Conservation (phyloP, 2,888 invertebrate species). For the Cistogaster globosa region DNA sequence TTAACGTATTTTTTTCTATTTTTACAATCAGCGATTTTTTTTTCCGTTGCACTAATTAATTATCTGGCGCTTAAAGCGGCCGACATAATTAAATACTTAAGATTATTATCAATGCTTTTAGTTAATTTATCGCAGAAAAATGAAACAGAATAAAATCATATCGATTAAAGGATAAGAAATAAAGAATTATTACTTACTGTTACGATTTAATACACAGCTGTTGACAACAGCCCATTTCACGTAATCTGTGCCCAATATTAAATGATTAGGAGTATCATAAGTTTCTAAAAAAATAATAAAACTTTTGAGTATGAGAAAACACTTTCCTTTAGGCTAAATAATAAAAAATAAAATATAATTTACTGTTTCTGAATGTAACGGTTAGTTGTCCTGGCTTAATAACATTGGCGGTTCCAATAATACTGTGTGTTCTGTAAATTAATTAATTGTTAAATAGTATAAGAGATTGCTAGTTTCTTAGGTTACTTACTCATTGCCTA, state of each 20-base stretch:
- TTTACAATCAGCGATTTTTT: background rate
- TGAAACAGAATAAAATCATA: conserved; percentile 40
- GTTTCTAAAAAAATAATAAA: conserved; percentile 62
- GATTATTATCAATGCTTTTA: conserved; percentile 53
- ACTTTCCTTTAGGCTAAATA: background rate
- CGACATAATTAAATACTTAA: conserved; percentile 74
- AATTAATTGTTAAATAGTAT: background rate
- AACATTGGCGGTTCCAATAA: conserved; percentile 77
- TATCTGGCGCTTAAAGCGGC: conserved; percentile 46
- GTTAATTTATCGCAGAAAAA: conserved; percentile 18
- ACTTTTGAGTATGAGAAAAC: no score
- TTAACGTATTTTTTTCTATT: no score
- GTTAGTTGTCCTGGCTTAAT: conserved; percentile 78
- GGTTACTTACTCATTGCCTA: conserved; percentile 77
- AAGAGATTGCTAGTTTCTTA: background rate
- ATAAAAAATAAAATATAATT: conserved; percentile 62
- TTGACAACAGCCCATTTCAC: conserved; percentile 86
- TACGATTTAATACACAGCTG: conserved; percentile 84
- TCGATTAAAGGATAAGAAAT: conserved; percentile 45
- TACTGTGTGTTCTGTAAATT: conserved; percentile 75
- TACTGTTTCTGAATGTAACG: conserved; percentile 77
- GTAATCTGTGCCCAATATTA: conserved; percentile 87
- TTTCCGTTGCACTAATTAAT: conserved; percentile 41
- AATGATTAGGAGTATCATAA: conserved; percentile 82
- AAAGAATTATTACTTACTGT: conserved; percentile 77